phyloP scores from a whole-genome alignment of 2,113 vertebrate species.

The Vidua macroura region DNA sequence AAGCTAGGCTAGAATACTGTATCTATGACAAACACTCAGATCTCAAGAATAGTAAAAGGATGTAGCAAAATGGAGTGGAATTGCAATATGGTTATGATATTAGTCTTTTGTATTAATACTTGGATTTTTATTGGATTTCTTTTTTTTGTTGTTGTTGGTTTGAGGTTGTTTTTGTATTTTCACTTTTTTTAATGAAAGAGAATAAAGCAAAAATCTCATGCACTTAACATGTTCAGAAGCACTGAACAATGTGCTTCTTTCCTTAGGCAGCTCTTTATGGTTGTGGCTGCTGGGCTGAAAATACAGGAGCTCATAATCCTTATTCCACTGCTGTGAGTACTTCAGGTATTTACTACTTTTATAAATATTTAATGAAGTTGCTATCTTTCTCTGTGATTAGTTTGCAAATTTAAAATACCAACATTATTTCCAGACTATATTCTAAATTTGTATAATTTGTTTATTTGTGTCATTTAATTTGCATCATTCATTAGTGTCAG shows the following conservation, averaged over 20 bases:
- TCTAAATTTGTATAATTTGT: background rate
- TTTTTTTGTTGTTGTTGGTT: background rate
- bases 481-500: background rate
- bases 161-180: background rate
- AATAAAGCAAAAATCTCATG: background rate
- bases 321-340: conserved; percentile 99
- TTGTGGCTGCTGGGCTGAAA: conserved; percentile 99
- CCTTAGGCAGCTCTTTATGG: conserved; percentile 96
- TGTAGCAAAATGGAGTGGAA: background rate
- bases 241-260: background rate
- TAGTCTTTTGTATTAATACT: background rate
- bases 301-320: conserved; percentile 86
- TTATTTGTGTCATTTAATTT: background rate
- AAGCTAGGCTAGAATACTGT: background rate
- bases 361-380: conserved; percentile 70
- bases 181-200: background rate
- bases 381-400: background rate
- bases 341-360: conserved; percentile 92
- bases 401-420: background rate
- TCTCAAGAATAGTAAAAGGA: background rate
- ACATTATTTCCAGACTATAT: background rate
- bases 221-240: background rate
- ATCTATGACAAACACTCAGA: background rate
- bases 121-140: background rate
- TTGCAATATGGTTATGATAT: background rate